A percentile compares a stretch with the other conserved stretches of the same genome.
Evolutionary conservation across 2,888 invertebrate species (phyloP).

Genomic region (Pristionchus arcanus): DNA sequence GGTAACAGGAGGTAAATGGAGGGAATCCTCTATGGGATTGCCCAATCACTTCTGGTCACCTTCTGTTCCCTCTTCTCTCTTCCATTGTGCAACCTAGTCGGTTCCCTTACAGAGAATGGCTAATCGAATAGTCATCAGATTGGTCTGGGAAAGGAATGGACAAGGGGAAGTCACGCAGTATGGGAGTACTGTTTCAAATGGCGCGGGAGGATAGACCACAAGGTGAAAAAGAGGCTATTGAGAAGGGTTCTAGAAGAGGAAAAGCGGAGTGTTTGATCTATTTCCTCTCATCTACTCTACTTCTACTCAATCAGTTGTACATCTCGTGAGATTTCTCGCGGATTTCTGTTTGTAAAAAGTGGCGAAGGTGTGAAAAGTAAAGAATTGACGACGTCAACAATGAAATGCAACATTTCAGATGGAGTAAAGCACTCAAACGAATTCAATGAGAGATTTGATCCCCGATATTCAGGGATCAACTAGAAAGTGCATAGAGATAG

Average conservation of each 20-base stretch:
- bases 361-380: constrained; percentile 33
- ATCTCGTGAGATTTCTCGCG: constrained; percentile 43
- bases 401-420: background rate
- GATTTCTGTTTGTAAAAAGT: constrained; percentile 44
- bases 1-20: background rate
- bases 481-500: background rate
- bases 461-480: background rate
- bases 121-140: background rate
- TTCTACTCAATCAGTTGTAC: constrained; percentile 5
- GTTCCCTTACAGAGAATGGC: background rate
- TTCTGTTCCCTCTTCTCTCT: background rate
- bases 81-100: constrained; percentile 12
- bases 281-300: constrained; percentile 24
- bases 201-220: constrained; percentile 28
- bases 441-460: background rate
- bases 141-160: constrained; percentile 6
- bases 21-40: background rate
- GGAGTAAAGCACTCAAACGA: background rate
- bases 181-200: background rate
- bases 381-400: constrained; percentile 21
- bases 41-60: background rate
- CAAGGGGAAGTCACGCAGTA: background rate
- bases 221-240: constrained; percentile 27
- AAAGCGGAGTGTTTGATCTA: constrained; percentile 33
- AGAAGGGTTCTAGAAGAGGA: constrained; percentile 6